Evolutionary conservation across 2,888 invertebrate genomes (phyloP).

Genomic region (Steromphala cineraria): DNA sequence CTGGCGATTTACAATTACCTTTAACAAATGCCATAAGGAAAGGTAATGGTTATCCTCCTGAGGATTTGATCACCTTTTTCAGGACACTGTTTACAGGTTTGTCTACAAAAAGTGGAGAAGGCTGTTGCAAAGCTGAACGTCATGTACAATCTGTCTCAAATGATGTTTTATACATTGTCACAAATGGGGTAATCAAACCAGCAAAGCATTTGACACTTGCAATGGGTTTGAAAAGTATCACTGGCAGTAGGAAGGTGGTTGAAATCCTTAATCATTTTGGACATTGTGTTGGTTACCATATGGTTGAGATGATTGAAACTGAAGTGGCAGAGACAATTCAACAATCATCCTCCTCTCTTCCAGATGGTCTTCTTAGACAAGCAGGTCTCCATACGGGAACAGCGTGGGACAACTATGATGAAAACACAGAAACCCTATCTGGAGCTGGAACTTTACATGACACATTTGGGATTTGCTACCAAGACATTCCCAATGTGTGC

Average conservation of each 20-base stretch:
- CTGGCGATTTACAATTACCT: neutral
- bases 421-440: slow-evolving; percentile 35
- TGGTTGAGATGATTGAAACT: slow-evolving; percentile 35
- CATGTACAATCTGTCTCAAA: slow-evolving; percentile 7
- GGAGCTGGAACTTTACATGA: slow-evolving; percentile 36
- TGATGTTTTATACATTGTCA: slow-evolving; percentile 18
- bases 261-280: slow-evolving; percentile 32
- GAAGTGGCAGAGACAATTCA: slow-evolving; percentile 25
- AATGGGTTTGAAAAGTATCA: slow-evolving; percentile 30
- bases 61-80: too few species aligned
- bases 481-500: neutral
- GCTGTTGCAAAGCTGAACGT: neutral
- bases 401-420: slow-evolving; percentile 42
- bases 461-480: slow-evolving; percentile 38
- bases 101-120: neutral
- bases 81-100: too few species aligned
- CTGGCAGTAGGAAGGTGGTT: slow-evolving; percentile 27
- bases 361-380: slow-evolving; percentile 22
- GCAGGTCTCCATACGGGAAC: slow-evolving; percentile 26
- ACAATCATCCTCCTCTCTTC: slow-evolving; percentile 6
- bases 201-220: slow-evolving; percentile 32
- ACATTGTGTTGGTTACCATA: slow-evolving; percentile 29
- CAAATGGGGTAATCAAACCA: slow-evolving; percentile 29
- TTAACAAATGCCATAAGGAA: neutral
- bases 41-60: too few species aligned